Evolutionary conservation across 2,113 vertebrate species (phyloP).

Genomic region (Pseudorectes ferrugineus): DNA sequence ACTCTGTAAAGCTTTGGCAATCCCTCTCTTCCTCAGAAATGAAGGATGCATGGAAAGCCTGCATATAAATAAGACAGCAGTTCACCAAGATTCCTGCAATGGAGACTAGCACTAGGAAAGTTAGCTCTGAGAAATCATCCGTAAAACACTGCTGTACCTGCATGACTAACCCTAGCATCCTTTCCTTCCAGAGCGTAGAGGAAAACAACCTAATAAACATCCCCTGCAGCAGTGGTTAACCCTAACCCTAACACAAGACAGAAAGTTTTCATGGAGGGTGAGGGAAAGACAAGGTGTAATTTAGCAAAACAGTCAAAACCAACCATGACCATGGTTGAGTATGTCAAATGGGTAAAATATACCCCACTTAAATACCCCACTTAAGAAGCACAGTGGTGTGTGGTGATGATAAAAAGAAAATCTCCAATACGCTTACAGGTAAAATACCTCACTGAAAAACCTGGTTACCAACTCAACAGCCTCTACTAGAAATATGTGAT

Average conservation of each 20-base stretch:
- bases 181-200: not conserved
- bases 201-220: not conserved
- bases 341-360: not conserved
- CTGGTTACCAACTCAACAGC: not conserved
- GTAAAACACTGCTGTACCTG: not conserved
- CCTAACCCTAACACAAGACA: not conserved
- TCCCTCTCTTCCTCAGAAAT: not conserved
- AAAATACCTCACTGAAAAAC: not conserved
- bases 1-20: not conserved
- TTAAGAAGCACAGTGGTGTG: not conserved
- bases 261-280: not conserved
- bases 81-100: not conserved
- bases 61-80: not conserved
- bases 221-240: not conserved
- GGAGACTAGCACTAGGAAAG: not conserved
- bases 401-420: not conserved
- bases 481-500: not conserved
- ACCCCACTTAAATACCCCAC: not conserved
- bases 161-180: not conserved
- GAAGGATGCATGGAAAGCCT: not conserved
- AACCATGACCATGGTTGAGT: not conserved
- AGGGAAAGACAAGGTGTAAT: not conserved
- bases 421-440: not conserved
- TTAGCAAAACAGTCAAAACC: not conserved
- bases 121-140: not conserved